phyloP scores from a whole-genome alignment of 2,888 invertebrate genomes.

The Rotaria sp. region DNA sequence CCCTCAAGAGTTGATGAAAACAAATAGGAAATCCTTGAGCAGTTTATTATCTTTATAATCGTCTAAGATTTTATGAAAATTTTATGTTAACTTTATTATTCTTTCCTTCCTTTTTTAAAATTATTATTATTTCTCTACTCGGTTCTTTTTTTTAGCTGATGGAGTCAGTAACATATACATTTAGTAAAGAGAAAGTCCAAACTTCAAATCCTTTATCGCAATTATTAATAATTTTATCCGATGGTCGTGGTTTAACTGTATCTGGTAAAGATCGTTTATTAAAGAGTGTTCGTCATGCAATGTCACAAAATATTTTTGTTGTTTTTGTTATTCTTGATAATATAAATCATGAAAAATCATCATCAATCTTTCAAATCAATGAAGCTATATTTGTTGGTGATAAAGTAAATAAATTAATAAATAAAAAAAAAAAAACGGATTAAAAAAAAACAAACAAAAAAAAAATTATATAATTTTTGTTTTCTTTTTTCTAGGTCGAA shows the following conservation, averaged over 20 bases:
- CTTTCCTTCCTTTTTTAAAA: too few relatives aligned
- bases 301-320: conserved; percentile 75
- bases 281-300: conserved; percentile 72
- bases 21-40: too few relatives aligned
- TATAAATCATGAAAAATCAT: conserved; percentile 42
- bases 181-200: conserved; percentile 1
- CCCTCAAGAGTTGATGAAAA: too few relatives aligned
- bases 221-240: conserved; percentile 81
- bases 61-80: too few relatives aligned
- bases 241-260: conserved; percentile 75
- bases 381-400: conserved; percentile 15
- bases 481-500: conserved; percentile 19
- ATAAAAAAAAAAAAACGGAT: background rate
- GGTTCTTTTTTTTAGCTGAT: conserved; percentile 32
- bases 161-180: conserved; percentile 24
- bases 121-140: background rate
- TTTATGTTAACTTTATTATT: too few relatives aligned
- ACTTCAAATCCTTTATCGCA: conserved; percentile 59
- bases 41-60: too few relatives aligned
- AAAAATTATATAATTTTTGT: background rate
- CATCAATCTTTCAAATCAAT: conserved; percentile 4
- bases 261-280: conserved; percentile 68
- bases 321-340: conserved; percentile 93
- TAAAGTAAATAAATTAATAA: background rate
- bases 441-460: background rate